These are phyloP conservation scores for Protonemura montana DNA, from an alignment of 2,888 invertebrate species.

Conservation along the genomic window DNA sequence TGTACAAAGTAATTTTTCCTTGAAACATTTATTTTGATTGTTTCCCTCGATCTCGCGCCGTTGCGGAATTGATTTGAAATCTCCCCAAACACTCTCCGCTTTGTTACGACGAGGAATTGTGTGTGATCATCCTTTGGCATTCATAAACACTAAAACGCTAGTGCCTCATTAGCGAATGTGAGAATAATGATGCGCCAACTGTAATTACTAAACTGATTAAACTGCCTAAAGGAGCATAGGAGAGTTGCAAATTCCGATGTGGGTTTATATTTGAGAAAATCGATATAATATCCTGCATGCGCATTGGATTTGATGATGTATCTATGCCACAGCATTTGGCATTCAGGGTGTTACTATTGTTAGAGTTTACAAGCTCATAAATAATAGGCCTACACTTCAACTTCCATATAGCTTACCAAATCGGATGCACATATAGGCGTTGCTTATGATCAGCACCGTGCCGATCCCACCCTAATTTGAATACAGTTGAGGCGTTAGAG, in stretches of 20 bases:
- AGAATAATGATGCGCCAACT: background rate
- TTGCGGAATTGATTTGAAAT: background rate
- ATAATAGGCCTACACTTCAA: conserved; percentile 5
- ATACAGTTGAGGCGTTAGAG: background rate
- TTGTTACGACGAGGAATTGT: background rate
- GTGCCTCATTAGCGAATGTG: background rate
- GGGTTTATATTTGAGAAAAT: background rate
- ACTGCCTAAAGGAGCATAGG: too few species aligned
- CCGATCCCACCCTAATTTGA: conserved; percentile 5
- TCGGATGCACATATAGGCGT: background rate
- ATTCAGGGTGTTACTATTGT: conserved; percentile 12
- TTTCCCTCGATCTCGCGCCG: background rate
- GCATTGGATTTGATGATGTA: background rate
- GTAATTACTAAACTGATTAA: background rate
- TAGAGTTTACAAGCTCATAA: background rate
- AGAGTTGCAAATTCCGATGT: background rate
- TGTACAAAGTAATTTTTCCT: too few species aligned
- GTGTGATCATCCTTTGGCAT: background rate
- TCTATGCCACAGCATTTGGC: background rate
- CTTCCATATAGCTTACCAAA: background rate
- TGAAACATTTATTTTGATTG: background rate
- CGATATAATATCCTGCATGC: background rate
- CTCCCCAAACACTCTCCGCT: background rate
- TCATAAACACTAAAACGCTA: background rate
- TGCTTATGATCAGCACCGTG: background rate